Evolutionary conservation across 2,113 vertebrate genomes (phyloP).

Genomic region (Aspiorhynchus laticeps): DNA sequence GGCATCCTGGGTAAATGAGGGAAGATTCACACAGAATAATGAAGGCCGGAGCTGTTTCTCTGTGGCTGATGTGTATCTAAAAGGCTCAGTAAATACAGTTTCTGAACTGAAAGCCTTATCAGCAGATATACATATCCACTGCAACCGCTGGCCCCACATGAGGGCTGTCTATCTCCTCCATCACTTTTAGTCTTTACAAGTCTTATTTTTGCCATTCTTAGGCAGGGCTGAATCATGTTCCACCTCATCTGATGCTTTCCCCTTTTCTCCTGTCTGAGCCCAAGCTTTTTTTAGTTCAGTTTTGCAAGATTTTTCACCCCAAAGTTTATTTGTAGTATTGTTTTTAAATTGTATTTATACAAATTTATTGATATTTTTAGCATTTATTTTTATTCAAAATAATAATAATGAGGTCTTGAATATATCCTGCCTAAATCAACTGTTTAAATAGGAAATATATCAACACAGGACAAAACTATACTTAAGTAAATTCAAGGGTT

Average conservation of each 20-base stretch:
- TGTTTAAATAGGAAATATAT: no score
- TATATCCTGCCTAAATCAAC: background rate
- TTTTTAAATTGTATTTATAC: background rate
- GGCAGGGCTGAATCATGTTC: slow-evolving; percentile 63
- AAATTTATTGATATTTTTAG: no score
- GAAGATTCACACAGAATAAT: slow-evolving; percentile 81
- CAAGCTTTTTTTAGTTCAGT: background rate
- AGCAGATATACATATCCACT: slow-evolving; percentile 81
- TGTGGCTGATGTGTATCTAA: slow-evolving; percentile 78
- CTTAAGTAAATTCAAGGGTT: background rate
- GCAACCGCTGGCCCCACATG: slow-evolving; percentile 76
- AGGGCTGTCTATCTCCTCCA: slow-evolving; percentile 72
- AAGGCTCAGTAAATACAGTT: slow-evolving; percentile 79
- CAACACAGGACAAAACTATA: background rate
- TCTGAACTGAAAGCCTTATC: slow-evolving; percentile 77
- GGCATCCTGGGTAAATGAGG: slow-evolving; percentile 79
- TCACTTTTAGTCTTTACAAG: slow-evolving; percentile 71
- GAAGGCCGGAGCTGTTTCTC: slow-evolving; percentile 76
- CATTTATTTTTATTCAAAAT: no score
- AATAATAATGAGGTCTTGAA: background rate
- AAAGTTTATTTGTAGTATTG: background rate
- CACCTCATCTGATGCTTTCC: slow-evolving; percentile 61
- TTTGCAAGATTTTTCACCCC: background rate
- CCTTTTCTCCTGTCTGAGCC: slow-evolving; percentile 21
- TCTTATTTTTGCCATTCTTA: slow-evolving; percentile 58